Percentiles rank a stretch among this genome's conserved stretches.
phyloP scores from a whole-genome alignment of 2,797 vertebrate genomes.

The Peromyscus melanophrys region DNA sequence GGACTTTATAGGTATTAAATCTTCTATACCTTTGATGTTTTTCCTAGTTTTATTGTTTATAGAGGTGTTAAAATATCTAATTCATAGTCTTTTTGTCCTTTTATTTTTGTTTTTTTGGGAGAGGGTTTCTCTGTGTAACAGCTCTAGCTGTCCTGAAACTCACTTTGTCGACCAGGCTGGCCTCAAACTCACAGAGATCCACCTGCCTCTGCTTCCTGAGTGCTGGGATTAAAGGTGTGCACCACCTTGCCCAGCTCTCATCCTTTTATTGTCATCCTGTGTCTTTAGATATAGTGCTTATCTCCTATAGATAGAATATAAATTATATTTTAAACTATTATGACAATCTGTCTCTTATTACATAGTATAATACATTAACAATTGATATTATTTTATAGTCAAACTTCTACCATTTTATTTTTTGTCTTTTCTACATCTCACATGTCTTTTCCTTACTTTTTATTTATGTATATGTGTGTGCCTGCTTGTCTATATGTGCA shows the following conservation, averaged over 20 bases:
- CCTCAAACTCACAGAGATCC: neutral
- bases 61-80: neutral
- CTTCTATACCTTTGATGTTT: neutral
- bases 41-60: constrained; percentile 5
- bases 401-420: neutral
- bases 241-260: neutral
- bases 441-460: neutral
- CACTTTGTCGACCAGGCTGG: neutral
- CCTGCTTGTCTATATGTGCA: neutral
- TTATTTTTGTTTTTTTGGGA: neutral
- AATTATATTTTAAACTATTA: neutral
- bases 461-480: neutral
- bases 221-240: neutral
- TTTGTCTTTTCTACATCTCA: neutral
- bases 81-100: neutral
- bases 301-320: neutral
- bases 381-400: neutral
- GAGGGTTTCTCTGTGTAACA: neutral
- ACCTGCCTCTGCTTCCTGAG: neutral
- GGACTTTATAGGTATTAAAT: neutral
- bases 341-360: neutral
- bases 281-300: neutral
- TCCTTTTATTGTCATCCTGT: neutral
- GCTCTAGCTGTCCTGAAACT: neutral
- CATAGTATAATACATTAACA: neutral